Evolutionary conservation across 2,888 invertebrate species (phyloP), one percentile per base, ranked within the genome.

Genomic region (Antheraea assamensis): DNA sequence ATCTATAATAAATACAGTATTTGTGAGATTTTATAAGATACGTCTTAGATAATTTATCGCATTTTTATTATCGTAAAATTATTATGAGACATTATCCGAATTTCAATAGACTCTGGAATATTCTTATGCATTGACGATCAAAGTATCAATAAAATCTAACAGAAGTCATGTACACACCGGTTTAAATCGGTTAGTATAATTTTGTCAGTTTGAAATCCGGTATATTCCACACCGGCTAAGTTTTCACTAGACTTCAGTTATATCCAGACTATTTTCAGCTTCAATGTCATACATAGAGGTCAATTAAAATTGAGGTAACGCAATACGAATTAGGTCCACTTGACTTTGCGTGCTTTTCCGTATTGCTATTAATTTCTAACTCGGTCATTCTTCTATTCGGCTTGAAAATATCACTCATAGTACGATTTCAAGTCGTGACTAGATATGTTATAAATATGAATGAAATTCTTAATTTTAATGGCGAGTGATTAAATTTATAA

Each of bases 241-340:
- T 68, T 68, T n/a, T 35, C n/a, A 68, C 68, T 68, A 35, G 68
- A 35, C 19, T 31, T 68, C 15, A 64, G 61, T 64, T n/a, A 66
- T 17, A 31, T 30, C 30, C 64, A 61, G 27, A 15, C 61, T 68
- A 68, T 68, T 68, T 68, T 68, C 31, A 68, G 5, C 21, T 68
- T 68, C 66, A 68, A 35, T 35, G 66, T 35, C 66, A 68, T 66
- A 31, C 66, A 66, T 68, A 35, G 35, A 68, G 21, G 35, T 68
- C 66, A 68, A 68, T 68, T 68, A 68, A 68, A 35, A 35, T 31
- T 68, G 66, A 35, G 35, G 35, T 35, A 30, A 35, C 35, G 19
- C 66, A 68, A 21, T 31, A 24, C 35, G 66, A 30, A 66, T 66
- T 31, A 19, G 2, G 35, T 35, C 30, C 66, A 68, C 31, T 68